Percentiles rank a stretch among this genome's conserved stretches.
Evolutionary conservation across 1,140 invertebrate species (phyloP).

Genomic region (Drosophila murphyi): DNA sequence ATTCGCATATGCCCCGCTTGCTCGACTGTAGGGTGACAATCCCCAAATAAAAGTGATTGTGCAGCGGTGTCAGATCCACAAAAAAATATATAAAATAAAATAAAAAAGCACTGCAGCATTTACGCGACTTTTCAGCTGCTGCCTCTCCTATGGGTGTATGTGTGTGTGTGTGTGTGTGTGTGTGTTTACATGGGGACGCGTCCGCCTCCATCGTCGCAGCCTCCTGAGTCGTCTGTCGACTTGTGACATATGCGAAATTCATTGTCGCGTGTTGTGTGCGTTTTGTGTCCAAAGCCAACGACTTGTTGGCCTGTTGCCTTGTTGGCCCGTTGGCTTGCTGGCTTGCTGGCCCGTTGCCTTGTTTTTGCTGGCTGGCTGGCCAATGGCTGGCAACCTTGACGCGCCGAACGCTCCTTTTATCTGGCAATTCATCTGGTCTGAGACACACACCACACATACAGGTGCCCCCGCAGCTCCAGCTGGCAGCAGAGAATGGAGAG

Average conservation of each 20-base stretch:
- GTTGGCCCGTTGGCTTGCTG: slow-evolving; percentile 4
- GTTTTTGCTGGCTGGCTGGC: slow-evolving; percentile 7
- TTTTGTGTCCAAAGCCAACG: slow-evolving; percentile 60
- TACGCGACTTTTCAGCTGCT: slow-evolving; percentile 67
- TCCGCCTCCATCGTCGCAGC: slow-evolving; percentile 31
- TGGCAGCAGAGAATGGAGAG: background rate
- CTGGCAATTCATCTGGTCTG: slow-evolving; percentile 46
- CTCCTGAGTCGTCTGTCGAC: slow-evolving; percentile 21
- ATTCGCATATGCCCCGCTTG: background rate
- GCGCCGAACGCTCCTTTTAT: slow-evolving; percentile 53
- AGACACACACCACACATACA: slow-evolving; percentile 17
- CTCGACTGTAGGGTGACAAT: slow-evolving; percentile 58
- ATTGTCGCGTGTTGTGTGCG: slow-evolving; percentile 75
- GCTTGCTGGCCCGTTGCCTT: slow-evolving; percentile 5
- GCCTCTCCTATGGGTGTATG: slow-evolving; percentile 22
- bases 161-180: slow-evolving; percentile 6
- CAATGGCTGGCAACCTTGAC: slow-evolving; percentile 69
- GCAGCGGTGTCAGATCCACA: slow-evolving; percentile 44
- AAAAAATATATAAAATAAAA: slow-evolving; percentile 39
- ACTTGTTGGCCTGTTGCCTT: slow-evolving; percentile 50
- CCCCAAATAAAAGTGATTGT: slow-evolving; percentile 80
- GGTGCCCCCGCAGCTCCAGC: slow-evolving; percentile 24
- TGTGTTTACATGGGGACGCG: slow-evolving; percentile 66
- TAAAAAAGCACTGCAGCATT: slow-evolving; percentile 42
- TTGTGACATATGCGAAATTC: slow-evolving; percentile 82